Evolutionary conservation across 1,140 invertebrate genomes (phyloP).

Genomic region (Neodiprion lecontei): DNA sequence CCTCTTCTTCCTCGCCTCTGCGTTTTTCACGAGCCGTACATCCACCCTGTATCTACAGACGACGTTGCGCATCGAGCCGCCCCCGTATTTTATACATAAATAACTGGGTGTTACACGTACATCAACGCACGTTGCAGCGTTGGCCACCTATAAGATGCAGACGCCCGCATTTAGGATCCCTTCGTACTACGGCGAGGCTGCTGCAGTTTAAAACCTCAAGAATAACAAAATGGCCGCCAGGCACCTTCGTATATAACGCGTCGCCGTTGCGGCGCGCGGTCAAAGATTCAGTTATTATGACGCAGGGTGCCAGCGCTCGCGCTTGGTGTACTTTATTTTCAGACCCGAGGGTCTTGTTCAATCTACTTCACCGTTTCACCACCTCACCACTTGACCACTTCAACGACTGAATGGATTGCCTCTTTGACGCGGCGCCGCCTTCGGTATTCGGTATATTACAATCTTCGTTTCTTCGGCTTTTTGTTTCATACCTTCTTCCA

Average conservation of each 20-base stretch:
- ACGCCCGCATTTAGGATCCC: no score
- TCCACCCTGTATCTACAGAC: no score
- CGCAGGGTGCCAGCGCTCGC: neutral
- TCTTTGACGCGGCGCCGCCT: slow-evolving; percentile 6
- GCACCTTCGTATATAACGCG: neutral
- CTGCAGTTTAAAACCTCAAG: neutral
- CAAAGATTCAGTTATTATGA: slow-evolving; percentile 1
- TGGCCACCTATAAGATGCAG: no score
- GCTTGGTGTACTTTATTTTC: slow-evolving; percentile 7
- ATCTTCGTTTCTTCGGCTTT: neutral
- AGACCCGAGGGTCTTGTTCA: slow-evolving; percentile 1
- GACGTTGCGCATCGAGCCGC: neutral
- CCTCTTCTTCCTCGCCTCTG: neutral
- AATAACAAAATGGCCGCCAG: neutral
- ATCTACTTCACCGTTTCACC: slow-evolving; percentile 7
- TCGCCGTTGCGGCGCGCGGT: neutral
- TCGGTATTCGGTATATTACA: slow-evolving; percentile 5
- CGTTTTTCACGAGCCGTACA: no score
- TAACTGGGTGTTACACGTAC: neutral
- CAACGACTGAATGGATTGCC: neutral
- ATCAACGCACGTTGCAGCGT: neutral
- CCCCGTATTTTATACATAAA: neutral
- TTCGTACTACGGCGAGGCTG: no score
- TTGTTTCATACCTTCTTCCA: neutral
- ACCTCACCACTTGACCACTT: slow-evolving; percentile 7